Evolutionary conservation across 2,888 invertebrate species (phyloP), one percentile per base, ranked within the genome.

Genomic region (Rambutsinella grinnellia): DNA sequence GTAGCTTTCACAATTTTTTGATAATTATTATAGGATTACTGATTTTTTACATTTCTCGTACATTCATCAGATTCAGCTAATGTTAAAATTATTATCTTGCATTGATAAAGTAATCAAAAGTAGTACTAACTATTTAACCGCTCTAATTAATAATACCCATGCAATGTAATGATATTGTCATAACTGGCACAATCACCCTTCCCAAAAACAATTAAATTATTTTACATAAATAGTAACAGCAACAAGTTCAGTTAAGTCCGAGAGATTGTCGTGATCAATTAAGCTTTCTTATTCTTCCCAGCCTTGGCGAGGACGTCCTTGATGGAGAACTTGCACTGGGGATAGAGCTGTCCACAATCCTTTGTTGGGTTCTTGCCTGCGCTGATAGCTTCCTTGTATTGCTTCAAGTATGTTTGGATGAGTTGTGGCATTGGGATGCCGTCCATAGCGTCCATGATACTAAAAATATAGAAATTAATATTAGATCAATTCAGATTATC

Each of bases 341-440:
- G 47, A 60, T 82, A 84, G 23, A 79, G 53, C 21, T 76, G 61
- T 8, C 76, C 76, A 54, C 84, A 84, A 44, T 79, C 79, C 78
- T 81, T 80, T 17, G 77, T 58, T n/a, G 83, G 75, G 53, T 81
- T 81, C 74, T 79, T 82, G 10, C 81, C 84, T 77, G 81, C 76
- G 54, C 61, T 75, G 54, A 84, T 78, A 47, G 84, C 84, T 61
- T 81, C 81, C 67, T 80, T 80, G 80, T 83, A 83, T 51, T 83
- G 79, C 72, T 76, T 81, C 67, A 84, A 69, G 74, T 83, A 83
- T 28, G 66, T 72, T 46, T 80, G 80, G 72, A 84, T 82, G 21
- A 83, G 58, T 61, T 74, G 60, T 10, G 84, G 84, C 76, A 84
- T 80, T 21, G 84, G 84, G 17, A 84, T 47, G 69, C 82, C 83